Evolutionary conservation across 1,140 invertebrate genomes (phyloP).

Genomic region (Trypoxylus dichotomus): DNA sequence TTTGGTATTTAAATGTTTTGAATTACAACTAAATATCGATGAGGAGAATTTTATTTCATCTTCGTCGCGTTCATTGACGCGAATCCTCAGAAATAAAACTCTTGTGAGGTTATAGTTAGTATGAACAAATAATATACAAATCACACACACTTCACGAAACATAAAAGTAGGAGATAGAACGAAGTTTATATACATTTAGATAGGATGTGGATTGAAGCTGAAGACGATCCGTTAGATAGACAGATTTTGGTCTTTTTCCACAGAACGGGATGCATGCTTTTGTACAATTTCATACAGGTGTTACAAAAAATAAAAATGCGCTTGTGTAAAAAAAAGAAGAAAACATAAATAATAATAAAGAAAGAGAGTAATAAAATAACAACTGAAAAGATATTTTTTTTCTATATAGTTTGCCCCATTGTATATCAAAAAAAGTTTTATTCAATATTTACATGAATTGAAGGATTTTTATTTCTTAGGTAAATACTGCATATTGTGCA

Average conservation of each 20-base stretch:
- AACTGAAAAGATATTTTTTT: not conserved
- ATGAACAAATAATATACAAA: not conserved
- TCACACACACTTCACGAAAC: conserved; percentile 12
- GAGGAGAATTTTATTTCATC: not conserved
- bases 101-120: not conserved
- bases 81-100: not conserved
- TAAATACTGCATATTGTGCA: too few relatives aligned
- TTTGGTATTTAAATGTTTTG: not conserved
- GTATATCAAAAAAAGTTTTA: not conserved
- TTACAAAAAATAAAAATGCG: not conserved
- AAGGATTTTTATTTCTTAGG: not conserved
- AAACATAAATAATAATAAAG: not conserved
- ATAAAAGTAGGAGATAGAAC: not conserved
- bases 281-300: conserved; percentile 12
- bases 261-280: conserved; percentile 1
- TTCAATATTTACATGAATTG: not conserved
- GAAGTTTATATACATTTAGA: not conserved
- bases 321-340: not conserved
- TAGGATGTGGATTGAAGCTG: not conserved
- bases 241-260: not conserved
- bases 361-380: not conserved
- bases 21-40: conserved; percentile 4
- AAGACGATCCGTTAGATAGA: not conserved
- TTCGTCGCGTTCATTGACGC: not conserved
- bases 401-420: not conserved